Evolutionary conservation across 2,113 vertebrate genomes (phyloP), one percentile per base, ranked within the genome.

Genomic region (Sinosuthora webbiana): DNA sequence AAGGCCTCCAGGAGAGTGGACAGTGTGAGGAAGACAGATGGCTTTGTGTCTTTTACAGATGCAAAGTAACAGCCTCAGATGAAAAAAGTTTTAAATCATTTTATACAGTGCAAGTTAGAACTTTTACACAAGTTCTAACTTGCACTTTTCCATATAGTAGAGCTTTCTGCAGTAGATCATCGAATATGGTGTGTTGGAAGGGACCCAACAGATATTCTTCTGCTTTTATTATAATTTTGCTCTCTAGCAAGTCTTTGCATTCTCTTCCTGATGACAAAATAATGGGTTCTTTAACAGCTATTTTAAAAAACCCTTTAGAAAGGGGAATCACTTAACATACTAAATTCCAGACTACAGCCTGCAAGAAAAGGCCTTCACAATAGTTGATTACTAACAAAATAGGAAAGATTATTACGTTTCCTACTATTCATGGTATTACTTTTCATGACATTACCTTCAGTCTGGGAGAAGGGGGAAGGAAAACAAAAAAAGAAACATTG

Each of bases 401-500:
- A 71, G 20, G 24, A 30, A 71, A 7, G 30, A 59, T 73, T 79
- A 63, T 68, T 75, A 45, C 5, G 3, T 49, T 90, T 92, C 28
- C 47, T 79, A 23, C 44, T 23, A 64, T 39, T 86, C 15, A 71
- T 15, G 8, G 28, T 60, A 68, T 33, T 68, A 59, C 8, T 88
- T 35, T 78, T n/a, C 42, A 75, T 7, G 8, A 44, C 18, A 75
- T 23, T 44, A 56, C 20, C 41, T 60, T 73, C 39, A 42, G 42
- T n/a, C 21, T 68, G 11, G 25, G 31, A 27, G 15, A 22, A 69
- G 11, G 39, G 23, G 3, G 1, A 60, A 49, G 1, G 4, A 11
- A 18, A 41, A 17, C 18, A 25, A 11, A 20, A 18, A 25, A 27
- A 20, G 0, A 18, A 76, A 5, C 2, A 18, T 2, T 3, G 8